Percentiles rank a stretch among this genome's conserved stretches.
These are phyloP conservation scores for Latheticus oryzae DNA, from an alignment of 2,888 invertebrate genomes.

Conservation along the genomic window DNA sequence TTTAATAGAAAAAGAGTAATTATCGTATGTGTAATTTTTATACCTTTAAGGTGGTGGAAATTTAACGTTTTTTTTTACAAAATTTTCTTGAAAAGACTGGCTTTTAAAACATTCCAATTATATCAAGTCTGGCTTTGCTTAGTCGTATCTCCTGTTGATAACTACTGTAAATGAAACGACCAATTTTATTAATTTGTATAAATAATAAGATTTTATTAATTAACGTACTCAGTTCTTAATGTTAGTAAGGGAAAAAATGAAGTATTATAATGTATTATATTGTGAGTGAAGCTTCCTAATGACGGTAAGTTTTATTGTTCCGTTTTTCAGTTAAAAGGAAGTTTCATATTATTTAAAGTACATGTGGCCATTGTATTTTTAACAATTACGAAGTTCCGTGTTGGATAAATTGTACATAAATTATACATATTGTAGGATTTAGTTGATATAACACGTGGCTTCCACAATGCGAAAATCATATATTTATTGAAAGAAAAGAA, in stretches of 20 bases:
- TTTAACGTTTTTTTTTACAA: constrained; percentile 26
- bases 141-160: constrained; percentile 34
- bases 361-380: constrained; percentile 59
- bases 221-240: constrained; percentile 46
- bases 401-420: constrained; percentile 55
- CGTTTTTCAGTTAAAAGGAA: constrained; percentile 15
- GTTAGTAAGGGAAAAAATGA: constrained; percentile 40
- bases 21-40: constrained; percentile 20
- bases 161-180: constrained; percentile 38
- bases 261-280: constrained; percentile 41
- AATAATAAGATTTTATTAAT: constrained; percentile 40
- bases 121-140: constrained; percentile 37
- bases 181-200: constrained; percentile 41
- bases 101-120: constrained; percentile 42
- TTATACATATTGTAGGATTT: constrained; percentile 52
- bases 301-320: constrained; percentile 8
- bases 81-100: constrained; percentile 43
- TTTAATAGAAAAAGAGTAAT: constrained; percentile 24
- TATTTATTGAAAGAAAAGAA: constrained; percentile 54
- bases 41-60: constrained; percentile 38
- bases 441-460: constrained; percentile 52
- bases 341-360: constrained; percentile 39
- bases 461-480: constrained; percentile 53
- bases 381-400: constrained; percentile 58
- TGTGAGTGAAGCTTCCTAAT: constrained; percentile 25